Evolutionary conservation across 1,140 invertebrate species (phyloP).

Genomic region (Patella vulgata): DNA sequence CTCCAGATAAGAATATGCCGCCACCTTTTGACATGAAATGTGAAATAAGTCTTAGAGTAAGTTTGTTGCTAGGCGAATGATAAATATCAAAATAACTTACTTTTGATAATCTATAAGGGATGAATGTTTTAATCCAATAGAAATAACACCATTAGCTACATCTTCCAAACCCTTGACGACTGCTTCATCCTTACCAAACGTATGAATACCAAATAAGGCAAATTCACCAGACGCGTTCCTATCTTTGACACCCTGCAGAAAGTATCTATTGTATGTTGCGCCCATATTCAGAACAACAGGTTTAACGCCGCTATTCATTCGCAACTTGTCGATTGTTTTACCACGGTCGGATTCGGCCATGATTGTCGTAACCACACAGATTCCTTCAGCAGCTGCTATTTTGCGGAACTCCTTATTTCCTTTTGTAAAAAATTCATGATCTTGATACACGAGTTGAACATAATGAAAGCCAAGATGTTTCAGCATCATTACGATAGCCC

Average conservation of each 20-base stretch:
- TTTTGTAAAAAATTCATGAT: constrained; percentile 28
- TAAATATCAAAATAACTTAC: too few relatives aligned
- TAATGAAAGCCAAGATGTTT: constrained; percentile 51
- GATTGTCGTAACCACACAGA: constrained; percentile 55
- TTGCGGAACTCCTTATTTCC: constrained; percentile 34
- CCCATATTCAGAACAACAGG: constrained; percentile 43
- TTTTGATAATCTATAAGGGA: neutral
- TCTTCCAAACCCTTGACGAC: constrained; percentile 35
- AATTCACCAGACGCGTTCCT: constrained; percentile 29
- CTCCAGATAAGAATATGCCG: too few relatives aligned
- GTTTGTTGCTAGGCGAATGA: too few relatives aligned
- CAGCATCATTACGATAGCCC: constrained; percentile 71
- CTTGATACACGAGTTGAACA: constrained; percentile 44
- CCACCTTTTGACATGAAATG: too few relatives aligned
- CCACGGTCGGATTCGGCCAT: constrained; percentile 14
- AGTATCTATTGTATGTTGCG: constrained; percentile 16
- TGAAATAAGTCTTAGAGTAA: too few relatives aligned
- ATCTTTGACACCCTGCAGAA: constrained; percentile 36
- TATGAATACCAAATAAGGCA: constrained; percentile 32
- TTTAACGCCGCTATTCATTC: constrained; percentile 29
- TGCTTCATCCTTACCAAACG: constrained; percentile 23
- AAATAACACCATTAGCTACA: constrained; percentile 45
- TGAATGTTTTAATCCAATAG: constrained; percentile 20
- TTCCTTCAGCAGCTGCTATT: constrained; percentile 51
- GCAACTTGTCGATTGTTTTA: constrained; percentile 28